Percentiles rank a stretch among this genome's conserved stretches.
Conservation (phyloP, 1,140 invertebrate species). For the Watersipora subatra region DNA sequence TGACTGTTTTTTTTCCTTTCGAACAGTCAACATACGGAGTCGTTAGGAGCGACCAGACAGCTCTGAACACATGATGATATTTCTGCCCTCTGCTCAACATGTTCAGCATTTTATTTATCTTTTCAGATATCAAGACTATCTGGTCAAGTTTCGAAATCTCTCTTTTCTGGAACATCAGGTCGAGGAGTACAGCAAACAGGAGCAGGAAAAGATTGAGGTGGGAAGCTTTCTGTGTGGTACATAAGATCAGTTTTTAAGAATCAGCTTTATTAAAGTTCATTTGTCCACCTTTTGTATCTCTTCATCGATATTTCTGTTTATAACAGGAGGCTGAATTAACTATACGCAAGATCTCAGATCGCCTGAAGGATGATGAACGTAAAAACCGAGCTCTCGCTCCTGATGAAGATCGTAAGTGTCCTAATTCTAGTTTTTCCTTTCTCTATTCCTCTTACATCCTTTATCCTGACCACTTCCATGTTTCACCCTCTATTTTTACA, state of each 20-base stretch:
- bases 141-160: slow-evolving; percentile 70
- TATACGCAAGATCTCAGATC: slow-evolving; percentile 29
- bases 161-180: slow-evolving; percentile 64
- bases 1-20: no score
- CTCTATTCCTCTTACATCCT: no score
- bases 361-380: slow-evolving; percentile 26
- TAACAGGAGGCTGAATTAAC: slow-evolving; percentile 31
- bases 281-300: not conserved
- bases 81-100: no score
- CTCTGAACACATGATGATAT: no score
- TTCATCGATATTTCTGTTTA: not conserved
- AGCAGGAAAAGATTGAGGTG: slow-evolving; percentile 56
- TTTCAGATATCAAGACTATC: slow-evolving; percentile 70
- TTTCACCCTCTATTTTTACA: no score
- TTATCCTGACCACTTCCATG: no score
- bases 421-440: no score
- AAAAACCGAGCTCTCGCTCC: slow-evolving; percentile 17
- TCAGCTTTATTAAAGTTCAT: not conserved
- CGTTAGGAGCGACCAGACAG: no score
- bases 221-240: slow-evolving; percentile 12
- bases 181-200: slow-evolving; percentile 53
- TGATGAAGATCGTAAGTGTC: not conserved
- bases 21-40: no score
- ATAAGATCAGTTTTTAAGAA: not conserved
- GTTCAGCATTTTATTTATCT: not conserved